Evolutionary conservation across 2,113 vertebrate genomes (phyloP).

Genomic region (Peromyscus maniculatus): DNA sequence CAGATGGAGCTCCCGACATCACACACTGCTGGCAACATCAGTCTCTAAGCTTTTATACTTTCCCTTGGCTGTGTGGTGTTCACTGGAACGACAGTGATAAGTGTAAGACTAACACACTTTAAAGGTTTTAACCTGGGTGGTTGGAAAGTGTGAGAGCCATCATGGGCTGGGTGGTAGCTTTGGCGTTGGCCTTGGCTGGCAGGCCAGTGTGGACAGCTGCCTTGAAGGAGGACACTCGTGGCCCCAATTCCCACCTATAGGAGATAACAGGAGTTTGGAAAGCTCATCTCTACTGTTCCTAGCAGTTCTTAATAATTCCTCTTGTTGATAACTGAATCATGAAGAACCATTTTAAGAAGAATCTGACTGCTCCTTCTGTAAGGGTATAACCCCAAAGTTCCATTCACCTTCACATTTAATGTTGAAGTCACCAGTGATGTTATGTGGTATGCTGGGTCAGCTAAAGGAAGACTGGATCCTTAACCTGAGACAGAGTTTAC

Average conservation of each 20-base stretch:
- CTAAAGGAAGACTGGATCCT: not conserved
- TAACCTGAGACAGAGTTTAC: not conserved
- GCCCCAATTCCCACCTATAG: not conserved
- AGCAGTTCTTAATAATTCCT: not conserved
- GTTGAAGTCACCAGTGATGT: not conserved
- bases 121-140: not conserved
- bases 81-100: not conserved
- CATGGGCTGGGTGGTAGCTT: not conserved
- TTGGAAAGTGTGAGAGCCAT: not conserved
- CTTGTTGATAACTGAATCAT: not conserved
- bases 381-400: not conserved
- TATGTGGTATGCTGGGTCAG: not conserved
- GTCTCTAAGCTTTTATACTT: not conserved
- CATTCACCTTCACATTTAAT: not conserved
- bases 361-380: not conserved
- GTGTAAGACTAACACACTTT: not conserved
- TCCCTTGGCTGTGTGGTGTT: not conserved
- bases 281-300: not conserved
- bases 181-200: not conserved
- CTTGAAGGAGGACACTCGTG: not conserved
- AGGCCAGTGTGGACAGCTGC: not conserved
- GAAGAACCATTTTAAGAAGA: not conserved
- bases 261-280: not conserved
- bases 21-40: not conserved
- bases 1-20: not conserved